A percentile compares a stretch with the other conserved stretches of the same genome.
These are phyloP conservation scores for Capreolus pygargus DNA, from an alignment of 2,113 vertebrate species.

Conservation along the genomic window DNA sequence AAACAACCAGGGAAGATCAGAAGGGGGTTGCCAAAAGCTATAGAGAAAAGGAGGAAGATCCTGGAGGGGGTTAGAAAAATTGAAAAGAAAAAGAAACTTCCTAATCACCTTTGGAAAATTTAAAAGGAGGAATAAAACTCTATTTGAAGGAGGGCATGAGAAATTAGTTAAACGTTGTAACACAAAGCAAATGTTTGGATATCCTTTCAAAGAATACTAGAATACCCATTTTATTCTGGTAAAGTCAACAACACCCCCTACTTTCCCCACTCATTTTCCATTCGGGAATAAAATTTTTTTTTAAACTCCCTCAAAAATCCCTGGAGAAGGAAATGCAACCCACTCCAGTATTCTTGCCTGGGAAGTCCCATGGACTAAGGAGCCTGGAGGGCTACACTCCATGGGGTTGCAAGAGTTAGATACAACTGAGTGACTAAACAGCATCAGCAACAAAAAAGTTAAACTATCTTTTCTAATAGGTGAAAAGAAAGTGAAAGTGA, in stretches of 20 bases:
- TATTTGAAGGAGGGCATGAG: constrained; percentile 34
- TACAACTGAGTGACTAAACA: neutral
- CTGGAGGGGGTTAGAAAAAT: constrained; percentile 43
- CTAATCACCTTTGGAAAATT: constrained; percentile 49
- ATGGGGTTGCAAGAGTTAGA: neutral
- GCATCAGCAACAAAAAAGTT: neutral
- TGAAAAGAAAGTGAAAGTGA: neutral
- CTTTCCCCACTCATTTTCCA: neutral
- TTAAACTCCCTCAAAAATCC: neutral
- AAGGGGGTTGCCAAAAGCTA: constrained; percentile 66
- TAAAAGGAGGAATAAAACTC: constrained; percentile 53
- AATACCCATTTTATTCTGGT: constrained; percentile 42
- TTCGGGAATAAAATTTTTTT: constrained; percentile 5
- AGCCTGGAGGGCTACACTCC: neutral
- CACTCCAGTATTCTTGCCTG: neutral
- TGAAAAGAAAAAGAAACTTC: constrained; percentile 39
- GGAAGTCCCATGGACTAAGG: neutral
- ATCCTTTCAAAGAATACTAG: constrained; percentile 37
- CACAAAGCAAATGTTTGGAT: constrained; percentile 60
- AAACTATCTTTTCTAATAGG: neutral
- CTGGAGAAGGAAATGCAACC: neutral
- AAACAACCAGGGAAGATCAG: constrained; percentile 83
- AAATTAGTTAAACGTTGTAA: constrained; percentile 55
- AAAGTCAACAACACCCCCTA: constrained; percentile 18
- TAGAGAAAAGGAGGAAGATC: constrained; percentile 31